A percentile compares a stretch with the other conserved stretches of the same genome.
Conservation (phyloP, 1,140 invertebrate species). For the Stratiolaelaps scimitus region DNA sequence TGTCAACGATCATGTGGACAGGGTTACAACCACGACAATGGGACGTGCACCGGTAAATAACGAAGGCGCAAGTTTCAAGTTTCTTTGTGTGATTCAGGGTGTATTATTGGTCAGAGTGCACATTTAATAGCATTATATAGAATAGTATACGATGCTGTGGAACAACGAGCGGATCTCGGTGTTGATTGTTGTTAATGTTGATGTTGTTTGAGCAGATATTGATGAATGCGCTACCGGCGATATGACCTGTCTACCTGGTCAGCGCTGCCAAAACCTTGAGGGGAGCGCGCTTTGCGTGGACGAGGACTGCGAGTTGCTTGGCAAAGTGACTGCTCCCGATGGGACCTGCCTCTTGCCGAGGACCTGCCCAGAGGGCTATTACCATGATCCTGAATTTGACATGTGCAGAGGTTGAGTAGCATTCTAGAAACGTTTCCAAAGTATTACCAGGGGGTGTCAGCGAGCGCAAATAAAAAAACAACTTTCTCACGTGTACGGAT, state of each 20-base stretch:
- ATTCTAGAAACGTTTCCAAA: too few species aligned
- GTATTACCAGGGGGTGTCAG: too few species aligned
- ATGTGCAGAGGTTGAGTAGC: background rate
- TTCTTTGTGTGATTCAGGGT: background rate
- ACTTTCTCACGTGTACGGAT: too few species aligned
- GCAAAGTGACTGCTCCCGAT: constrained; percentile 5
- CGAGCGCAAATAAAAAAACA: too few species aligned
- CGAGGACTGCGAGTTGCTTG: background rate
- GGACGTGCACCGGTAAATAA: background rate
- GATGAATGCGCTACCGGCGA: background rate
- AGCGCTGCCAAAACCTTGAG: background rate
- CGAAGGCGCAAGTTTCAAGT: background rate
- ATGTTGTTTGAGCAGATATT: background rate
- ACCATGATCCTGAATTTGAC: background rate
- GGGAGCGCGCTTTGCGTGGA: background rate
- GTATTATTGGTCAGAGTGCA: too few species aligned
- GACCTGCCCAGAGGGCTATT: background rate
- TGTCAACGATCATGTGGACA: background rate
- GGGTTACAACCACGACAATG: constrained; percentile 1
- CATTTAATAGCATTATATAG: too few species aligned
- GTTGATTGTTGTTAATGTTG: too few species aligned
- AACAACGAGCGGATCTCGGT: too few species aligned
- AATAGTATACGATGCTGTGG: too few species aligned
- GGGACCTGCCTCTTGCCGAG: background rate
- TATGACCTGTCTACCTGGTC: background rate